Base-by-base conservation (phyloP, 2,797 vertebrate genomes). In the Spea hammondii region DNA sequence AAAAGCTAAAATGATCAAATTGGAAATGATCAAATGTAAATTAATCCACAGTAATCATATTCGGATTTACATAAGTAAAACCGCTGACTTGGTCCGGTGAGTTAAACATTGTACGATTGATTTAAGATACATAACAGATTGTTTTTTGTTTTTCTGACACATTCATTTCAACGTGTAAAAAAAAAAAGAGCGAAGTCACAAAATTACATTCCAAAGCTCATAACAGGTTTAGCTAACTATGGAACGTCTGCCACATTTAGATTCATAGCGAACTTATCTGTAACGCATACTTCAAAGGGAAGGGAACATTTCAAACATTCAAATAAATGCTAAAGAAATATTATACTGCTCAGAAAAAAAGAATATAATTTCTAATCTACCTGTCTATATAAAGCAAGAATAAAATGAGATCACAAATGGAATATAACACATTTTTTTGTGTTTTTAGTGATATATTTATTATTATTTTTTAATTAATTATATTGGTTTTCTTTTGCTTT, bases 221-320 rank as follows among this genome's bases (percentile, higher is more conserved):
- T 81, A 81, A 81, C 79, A 81, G 79, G 79, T 81, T 81, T 81
- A 81, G 74, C 74, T 81, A 81, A 81, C 68, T 76, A 81, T 32
- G 69, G 74, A 57, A 76, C 54, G 79, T 81, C 74, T 81, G 79
- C 67, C 79, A 81, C 74, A 81, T 72, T 81, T 48, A 77, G 70
- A 77, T 77, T 69, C 74, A 72, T 46, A 32, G 74, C 55, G 80
- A 78, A 65, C 17, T 51, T 59, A 65, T 75, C 67, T 71, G 81
- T 70, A 51, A 79, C 66, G 48, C 59, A 74, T 49, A 77, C 79
- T 73, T 82, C 70, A 82, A 82, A 77, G 65, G 45, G 73, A 65
- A 11, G 10, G 6, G 9, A 53, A 48, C 79, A 32, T 77, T 73
- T 73, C 64, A 77, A 77, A 82, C 70, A 70, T 17, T 72, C 14